Evolutionary conservation across 1,140 invertebrate genomes (phyloP).

Genomic region (Cardiocondyla obscurior): DNA sequence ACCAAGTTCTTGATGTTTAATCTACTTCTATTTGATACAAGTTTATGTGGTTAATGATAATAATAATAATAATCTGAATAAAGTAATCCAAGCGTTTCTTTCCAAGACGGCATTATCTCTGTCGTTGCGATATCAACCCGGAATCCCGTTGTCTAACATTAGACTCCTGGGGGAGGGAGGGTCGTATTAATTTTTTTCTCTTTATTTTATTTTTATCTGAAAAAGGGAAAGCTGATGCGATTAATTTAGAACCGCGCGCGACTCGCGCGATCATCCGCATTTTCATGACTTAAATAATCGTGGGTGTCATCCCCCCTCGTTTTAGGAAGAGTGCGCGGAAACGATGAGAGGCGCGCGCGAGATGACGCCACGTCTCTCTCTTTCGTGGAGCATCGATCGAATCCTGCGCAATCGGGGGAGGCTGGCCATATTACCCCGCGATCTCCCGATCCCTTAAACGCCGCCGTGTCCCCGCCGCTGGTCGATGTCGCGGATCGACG

Average conservation of each 20-base stretch:
- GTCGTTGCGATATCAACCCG: not conserved
- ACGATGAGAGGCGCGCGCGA: conserved; percentile 31
- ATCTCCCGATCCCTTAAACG: conserved; percentile 70
- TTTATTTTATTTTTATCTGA: not conserved
- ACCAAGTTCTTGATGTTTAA: not conserved
- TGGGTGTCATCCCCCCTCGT: not conserved
- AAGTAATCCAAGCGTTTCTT: conserved; percentile 14
- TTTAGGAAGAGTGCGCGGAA: not conserved
- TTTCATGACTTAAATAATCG: not conserved
- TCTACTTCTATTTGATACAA: conserved; percentile 20
- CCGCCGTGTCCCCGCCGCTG: conserved; percentile 57
- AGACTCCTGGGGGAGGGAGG: not conserved
- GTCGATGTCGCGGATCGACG: conserved; percentile 76
- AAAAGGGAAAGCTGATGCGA: not conserved
- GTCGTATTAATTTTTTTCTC: too few relatives aligned
- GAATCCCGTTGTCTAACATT: not conserved
- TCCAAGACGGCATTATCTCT: not conserved
- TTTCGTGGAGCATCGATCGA: conserved; percentile 76
- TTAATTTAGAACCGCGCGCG: not conserved
- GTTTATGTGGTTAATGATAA: conserved; percentile 2
- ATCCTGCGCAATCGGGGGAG: conserved; percentile 72
- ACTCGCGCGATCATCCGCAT: not conserved
- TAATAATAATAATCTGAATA: conserved; percentile 4
- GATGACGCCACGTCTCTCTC: conserved; percentile 35
- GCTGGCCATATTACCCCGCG: conserved; percentile 73